Percentiles rank a stretch among this genome's conserved stretches.
Conservation (phyloP, 2,113 vertebrate genomes). For the Eubucco bourcierii region DNA sequence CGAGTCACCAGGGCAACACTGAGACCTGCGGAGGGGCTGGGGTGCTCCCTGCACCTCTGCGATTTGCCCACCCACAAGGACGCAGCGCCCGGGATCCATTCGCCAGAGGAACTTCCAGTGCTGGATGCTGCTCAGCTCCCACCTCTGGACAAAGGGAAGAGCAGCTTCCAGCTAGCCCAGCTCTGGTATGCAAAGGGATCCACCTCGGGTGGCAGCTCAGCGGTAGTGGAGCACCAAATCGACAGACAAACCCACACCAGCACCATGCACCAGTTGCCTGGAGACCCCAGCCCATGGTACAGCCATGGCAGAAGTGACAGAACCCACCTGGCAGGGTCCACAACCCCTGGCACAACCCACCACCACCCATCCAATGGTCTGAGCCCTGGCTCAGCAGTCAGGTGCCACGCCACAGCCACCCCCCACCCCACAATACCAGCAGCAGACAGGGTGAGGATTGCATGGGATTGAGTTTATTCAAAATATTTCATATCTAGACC, state of each 20-base stretch:
- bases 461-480: neutral
- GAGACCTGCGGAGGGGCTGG: neutral
- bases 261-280: rapidly evolving
- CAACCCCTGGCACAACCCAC: neutral
- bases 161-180: rapidly evolving
- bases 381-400: neutral
- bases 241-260: neutral
- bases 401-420: too few relatives aligned
- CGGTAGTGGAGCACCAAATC: rapidly evolving
- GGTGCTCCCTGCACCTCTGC: too few relatives aligned
- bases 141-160: too few relatives aligned
- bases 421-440: rapidly evolving
- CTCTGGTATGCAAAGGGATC: rapidly evolving
- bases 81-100: rapidly evolving
- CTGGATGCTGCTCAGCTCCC: rapidly evolving
- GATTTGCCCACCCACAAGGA: neutral
- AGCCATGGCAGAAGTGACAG: neutral
- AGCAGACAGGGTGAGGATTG: neutral
- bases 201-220: rapidly evolving
- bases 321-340: rapidly evolving
- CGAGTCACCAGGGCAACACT: neutral
- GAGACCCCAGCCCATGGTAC: neutral
- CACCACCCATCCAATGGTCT: neutral
- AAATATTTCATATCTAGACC: neutral
- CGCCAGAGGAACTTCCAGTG: too few relatives aligned